Conservation (phyloP, 2,113 vertebrate genomes). For the Oceanites oceanicus region DNA sequence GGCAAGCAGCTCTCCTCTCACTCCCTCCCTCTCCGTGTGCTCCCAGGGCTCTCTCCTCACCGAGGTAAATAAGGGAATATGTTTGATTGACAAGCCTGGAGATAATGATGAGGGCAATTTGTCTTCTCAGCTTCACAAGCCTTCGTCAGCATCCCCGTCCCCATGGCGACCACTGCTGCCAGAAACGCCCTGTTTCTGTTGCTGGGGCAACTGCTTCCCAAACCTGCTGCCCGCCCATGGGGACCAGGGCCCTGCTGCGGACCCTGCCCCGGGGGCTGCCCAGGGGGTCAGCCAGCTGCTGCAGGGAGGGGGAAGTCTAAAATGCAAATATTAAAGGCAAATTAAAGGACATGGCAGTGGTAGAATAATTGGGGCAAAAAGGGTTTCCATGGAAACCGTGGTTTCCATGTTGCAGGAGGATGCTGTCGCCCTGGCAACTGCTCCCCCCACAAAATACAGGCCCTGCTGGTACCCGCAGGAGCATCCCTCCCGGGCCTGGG, state of each 20-base stretch:
- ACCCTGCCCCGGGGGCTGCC: background rate
- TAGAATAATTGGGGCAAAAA: conserved; percentile 77
- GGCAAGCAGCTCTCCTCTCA: conserved; percentile 49
- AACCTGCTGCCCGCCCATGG: conserved; percentile 41
- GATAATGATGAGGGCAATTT: conserved; percentile 86
- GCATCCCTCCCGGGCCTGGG: background rate
- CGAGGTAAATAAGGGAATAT: conserved; percentile 73
- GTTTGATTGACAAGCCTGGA: conserved; percentile 81
- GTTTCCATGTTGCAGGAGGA: conserved; percentile 73
- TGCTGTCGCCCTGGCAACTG: conserved; percentile 75
- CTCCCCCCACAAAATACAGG: conserved; percentile 46
- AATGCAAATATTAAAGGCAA: background rate
- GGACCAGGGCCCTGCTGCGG: conserved; percentile 3
- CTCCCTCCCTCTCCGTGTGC: conserved; percentile 58
- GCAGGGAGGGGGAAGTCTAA: background rate
- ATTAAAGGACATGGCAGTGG: background rate
- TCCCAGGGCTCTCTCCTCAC: conserved; percentile 69
- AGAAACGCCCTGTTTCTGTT: conserved; percentile 85
- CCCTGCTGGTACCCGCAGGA: conserved; percentile 67
- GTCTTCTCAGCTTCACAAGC: conserved; percentile 82
- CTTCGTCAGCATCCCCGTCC: conserved; percentile 88
- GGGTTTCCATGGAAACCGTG: conserved; percentile 76
- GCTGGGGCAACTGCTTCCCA: conserved; percentile 85
- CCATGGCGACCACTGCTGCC: conserved; percentile 84
- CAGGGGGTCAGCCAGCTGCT: background rate